phyloP scores from a whole-genome alignment of 2,888 invertebrate species.

The Troides helena region DNA sequence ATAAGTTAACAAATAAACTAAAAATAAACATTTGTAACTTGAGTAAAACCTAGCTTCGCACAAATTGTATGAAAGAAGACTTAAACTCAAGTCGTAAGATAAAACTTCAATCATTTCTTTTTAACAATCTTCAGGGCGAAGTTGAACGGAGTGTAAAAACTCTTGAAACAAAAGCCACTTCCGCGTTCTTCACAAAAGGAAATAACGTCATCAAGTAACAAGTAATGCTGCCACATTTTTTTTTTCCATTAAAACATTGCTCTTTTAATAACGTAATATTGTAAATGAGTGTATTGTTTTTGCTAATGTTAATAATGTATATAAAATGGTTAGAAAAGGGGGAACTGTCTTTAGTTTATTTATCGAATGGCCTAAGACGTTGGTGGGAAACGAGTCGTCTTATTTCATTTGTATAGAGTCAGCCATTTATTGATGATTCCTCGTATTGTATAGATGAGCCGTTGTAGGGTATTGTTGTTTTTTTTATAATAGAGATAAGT shows the following conservation, averaged over 20 bases:
- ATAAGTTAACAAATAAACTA: not conserved
- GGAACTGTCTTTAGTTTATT: not conserved
- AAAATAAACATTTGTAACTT: not conserved
- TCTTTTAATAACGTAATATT: constrained; percentile 15
- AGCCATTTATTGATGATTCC: not conserved
- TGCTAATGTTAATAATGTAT: constrained; percentile 4
- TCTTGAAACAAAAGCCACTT: constrained; percentile 33
- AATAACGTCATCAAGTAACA: constrained; percentile 23
- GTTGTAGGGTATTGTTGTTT: not conserved
- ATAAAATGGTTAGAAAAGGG: not conserved
- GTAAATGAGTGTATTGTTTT: constrained; percentile 4
- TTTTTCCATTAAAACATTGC: constrained; percentile 9
- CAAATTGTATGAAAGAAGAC: constrained; percentile 2
- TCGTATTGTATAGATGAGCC: not conserved
- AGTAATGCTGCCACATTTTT: constrained; percentile 10
- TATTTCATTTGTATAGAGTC: not conserved
- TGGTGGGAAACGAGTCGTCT: not conserved
- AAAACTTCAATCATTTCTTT: constrained; percentile 21
- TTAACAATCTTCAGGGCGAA: constrained; percentile 30
- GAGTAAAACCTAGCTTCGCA: not conserved
- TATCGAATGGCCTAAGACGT: constrained; percentile 1
- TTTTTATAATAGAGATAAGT: not conserved
- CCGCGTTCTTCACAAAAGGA: constrained; percentile 25
- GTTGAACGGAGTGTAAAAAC: constrained; percentile 36
- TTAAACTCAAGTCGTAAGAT: constrained; percentile 12